These are phyloP conservation scores for Metellina segmentata DNA, from an alignment of 2,888 invertebrate species.

Conservation along the genomic window DNA sequence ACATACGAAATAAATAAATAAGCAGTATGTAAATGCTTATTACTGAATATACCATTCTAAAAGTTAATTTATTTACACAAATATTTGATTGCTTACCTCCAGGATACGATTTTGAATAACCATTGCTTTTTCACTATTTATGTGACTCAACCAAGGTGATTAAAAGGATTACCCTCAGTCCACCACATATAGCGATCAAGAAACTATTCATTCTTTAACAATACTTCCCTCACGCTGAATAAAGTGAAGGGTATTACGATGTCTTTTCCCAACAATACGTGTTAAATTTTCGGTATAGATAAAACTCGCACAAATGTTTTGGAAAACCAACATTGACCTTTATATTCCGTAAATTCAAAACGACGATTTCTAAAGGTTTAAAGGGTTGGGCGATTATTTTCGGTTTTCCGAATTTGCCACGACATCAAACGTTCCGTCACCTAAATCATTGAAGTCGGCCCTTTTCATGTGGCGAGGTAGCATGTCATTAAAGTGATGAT, in stretches of 20 bases:
- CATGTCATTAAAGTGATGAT: slow-evolving; percentile 45
- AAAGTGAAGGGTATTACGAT: neutral
- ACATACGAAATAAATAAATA: too few species aligned
- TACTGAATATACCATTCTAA: too few species aligned
- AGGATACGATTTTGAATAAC: too few species aligned
- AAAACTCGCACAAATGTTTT: neutral
- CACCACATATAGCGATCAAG: too few species aligned
- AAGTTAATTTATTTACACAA: too few species aligned
- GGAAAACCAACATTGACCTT: neutral
- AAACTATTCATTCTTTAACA: too few species aligned
- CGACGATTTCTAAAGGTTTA: neutral
- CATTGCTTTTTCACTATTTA: too few species aligned
- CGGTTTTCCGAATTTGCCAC: neutral
- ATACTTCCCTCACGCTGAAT: neutral
- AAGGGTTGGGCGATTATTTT: neutral
- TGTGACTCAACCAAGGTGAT: too few species aligned
- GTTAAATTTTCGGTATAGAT: neutral
- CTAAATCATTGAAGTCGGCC: slow-evolving; percentile 18
- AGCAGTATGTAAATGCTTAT: too few species aligned
- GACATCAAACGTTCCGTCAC: slow-evolving; percentile 25
- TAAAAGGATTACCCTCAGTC: too few species aligned
- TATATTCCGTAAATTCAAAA: neutral
- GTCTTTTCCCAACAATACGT: neutral
- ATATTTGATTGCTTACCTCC: too few species aligned
- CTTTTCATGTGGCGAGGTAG: slow-evolving; percentile 26